A percentile compares a stretch with the other conserved stretches of the same genome.
Conservation (phyloP, 37 sponge, comb jelly and placozoan species). For the Petrosia ficiformis region DNA sequence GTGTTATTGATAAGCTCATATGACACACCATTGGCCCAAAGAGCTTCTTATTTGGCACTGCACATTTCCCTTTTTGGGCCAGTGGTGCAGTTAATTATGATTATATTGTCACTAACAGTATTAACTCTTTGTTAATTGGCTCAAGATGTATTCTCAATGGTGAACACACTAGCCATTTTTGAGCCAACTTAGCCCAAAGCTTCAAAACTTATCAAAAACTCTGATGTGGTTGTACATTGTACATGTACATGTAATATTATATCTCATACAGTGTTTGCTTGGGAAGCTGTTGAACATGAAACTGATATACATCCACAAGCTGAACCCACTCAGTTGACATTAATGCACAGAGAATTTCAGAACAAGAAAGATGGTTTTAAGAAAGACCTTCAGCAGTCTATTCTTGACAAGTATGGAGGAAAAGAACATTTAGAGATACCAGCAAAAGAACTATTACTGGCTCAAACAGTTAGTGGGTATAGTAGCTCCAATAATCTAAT, state of each 20-base stretch:
- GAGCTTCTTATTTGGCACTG: no score
- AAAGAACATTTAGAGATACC: conserved; percentile 94
- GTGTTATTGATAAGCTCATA: no score
- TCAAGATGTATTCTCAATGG: no score
- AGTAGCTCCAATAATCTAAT: not conserved
- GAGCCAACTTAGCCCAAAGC: no score
- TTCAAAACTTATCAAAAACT: no score
- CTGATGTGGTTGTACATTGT: no score
- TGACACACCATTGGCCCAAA: no score
- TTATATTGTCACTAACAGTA: no score
- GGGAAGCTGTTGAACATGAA: conserved; percentile 95
- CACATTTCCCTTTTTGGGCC: no score
- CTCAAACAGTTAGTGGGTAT: conserved; percentile 68
- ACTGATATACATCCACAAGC: conserved; percentile 92
- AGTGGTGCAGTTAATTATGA: no score
- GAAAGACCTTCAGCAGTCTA: conserved; percentile 63
- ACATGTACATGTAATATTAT: not conserved
- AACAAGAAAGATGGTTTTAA: conserved; percentile 86
- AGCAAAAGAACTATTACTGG: conserved; percentile 84
- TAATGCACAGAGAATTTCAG: conserved; percentile 86
- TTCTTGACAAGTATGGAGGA: conserved; percentile 92
- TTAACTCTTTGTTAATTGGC: no score
- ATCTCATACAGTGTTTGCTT: conserved; percentile 86
- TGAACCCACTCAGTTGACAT: conserved; percentile 94
- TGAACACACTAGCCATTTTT: no score